phyloP scores from a whole-genome alignment of 2,113 vertebrate genomes.

The Myocastor coypus region DNA sequence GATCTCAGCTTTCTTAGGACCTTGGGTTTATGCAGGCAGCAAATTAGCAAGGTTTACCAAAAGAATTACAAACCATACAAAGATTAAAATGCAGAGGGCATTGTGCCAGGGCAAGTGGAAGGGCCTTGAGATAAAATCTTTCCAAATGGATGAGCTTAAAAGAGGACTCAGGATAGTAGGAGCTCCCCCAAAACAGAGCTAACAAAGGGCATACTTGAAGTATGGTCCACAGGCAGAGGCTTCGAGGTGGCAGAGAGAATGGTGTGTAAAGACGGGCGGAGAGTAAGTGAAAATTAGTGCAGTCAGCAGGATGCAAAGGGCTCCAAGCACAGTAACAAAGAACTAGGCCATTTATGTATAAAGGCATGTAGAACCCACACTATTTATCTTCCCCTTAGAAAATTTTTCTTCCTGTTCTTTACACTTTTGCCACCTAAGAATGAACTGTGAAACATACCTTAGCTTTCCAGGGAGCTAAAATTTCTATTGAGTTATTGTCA shows the following conservation, averaged over 20 bases:
- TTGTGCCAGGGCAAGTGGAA: accelerated
- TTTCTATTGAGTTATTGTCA: accelerated
- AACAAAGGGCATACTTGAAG: no score
- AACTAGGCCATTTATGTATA: no score
- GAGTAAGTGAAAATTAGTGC: neutral
- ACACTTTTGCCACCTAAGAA: neutral
- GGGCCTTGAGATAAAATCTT: accelerated
- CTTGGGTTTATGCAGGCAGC: accelerated
- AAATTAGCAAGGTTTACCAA: neutral
- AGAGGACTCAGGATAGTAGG: neutral
- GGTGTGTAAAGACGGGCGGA: neutral
- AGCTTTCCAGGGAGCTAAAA: neutral
- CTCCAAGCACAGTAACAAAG: accelerated
- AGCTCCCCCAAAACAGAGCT: neutral
- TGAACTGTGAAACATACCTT: neutral
- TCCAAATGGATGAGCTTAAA: neutral
- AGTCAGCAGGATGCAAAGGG: neutral
- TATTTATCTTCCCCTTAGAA: accelerated
- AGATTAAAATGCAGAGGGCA: neutral
- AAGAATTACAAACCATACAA: neutral
- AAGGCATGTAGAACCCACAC: neutral
- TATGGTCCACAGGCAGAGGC: neutral
- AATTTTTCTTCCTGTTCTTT: neutral
- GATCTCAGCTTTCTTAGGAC: neutral
- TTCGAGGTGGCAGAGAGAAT: accelerated